phyloP scores from a whole-genome alignment of 2,888 invertebrate genomes.

The Athalia circularis region DNA sequence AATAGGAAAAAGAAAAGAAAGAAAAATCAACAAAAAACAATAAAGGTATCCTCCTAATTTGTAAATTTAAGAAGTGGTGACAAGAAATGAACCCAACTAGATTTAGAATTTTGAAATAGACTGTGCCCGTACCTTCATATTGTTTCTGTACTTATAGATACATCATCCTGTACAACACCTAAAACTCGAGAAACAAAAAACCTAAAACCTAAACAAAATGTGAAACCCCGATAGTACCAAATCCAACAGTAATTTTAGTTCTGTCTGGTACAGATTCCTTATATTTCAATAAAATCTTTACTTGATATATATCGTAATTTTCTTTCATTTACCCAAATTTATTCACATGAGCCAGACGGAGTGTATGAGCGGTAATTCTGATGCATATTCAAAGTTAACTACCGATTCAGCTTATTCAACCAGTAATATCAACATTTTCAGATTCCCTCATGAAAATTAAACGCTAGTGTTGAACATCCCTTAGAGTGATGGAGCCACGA shows the following conservation, averaged over 20 bases:
- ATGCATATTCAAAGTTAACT: not conserved
- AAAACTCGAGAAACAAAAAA: constrained; percentile 28
- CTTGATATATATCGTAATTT: constrained; percentile 49
- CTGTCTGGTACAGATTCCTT: constrained; percentile 75
- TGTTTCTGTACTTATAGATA: constrained; percentile 72
- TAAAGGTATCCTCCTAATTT: constrained; percentile 59
- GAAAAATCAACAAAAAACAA: not conserved
- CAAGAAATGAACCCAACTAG: constrained; percentile 63
- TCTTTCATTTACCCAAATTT: constrained; percentile 60
- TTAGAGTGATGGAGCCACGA: too few relatives aligned
- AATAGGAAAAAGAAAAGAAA: constrained; percentile 51
- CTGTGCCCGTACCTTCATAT: constrained; percentile 71
- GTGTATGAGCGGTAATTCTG: not conserved
- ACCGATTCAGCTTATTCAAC: too few relatives aligned
- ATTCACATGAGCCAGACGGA: constrained; percentile 51
- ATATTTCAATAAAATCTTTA: constrained; percentile 74
- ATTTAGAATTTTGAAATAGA: constrained; percentile 70
- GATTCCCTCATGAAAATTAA: too few relatives aligned
- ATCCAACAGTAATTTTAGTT: constrained; percentile 74
- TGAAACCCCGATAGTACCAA: constrained; percentile 73
- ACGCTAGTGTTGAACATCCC: too few relatives aligned
- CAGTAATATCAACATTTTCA: too few relatives aligned
- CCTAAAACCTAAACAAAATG: constrained; percentile 29
- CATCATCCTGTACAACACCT: constrained; percentile 28
- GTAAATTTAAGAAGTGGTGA: constrained; percentile 58